Base-by-base conservation (phyloP, 2,113 vertebrate genomes). In the Trogon melanurus region DNA sequence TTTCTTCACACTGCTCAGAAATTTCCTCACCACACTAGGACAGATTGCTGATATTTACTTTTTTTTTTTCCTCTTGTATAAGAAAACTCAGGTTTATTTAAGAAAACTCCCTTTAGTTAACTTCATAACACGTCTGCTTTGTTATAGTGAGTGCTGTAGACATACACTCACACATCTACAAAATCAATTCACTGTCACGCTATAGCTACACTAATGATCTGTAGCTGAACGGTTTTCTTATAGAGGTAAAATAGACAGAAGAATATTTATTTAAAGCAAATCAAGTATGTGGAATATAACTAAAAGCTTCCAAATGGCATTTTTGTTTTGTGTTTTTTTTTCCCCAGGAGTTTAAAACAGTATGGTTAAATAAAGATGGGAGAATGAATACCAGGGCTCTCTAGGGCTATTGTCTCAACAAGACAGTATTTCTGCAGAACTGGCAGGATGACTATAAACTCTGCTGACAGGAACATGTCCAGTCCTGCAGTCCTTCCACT, bases 161-260 rank as follows among this genome's bases (percentile, higher is more conserved):
- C 58, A 30, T 32, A 58, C 18, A 50, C n/a, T 67, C 66, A 78
- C 21, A 72, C 9, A 15, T 85, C 79, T 85, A 83, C 70, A 85
- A 94, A 96, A 90, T 69, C 53, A 94, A 89, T 64, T 60, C 69
- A 78, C 69, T 32, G 1, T n/a, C 29, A 36, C 23, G 6, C 10
- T 65, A 11, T 27, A 58, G n/a, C 50, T 93, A 94, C 65, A 51
- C 9, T 79, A 78, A 74, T 29, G 64, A 4, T 8, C 73, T 96
- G 41, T 38, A 71, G 54, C 47, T 73, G 69, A 87, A 89, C 15
- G 56, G 27, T 25, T 71, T 85, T 76, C 34, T 80, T 81, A 21
- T 16, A 85, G 90, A 94, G 25, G 36, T 51, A 85, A 93, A 97
- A 91, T 27, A 89, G 64, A 92, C 62, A 25, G 32, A 95, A 74